These are phyloP conservation scores for Gymnothorax javanicus DNA, from an alignment of 2,797 vertebrate species.

Conservation along the genomic window DNA sequence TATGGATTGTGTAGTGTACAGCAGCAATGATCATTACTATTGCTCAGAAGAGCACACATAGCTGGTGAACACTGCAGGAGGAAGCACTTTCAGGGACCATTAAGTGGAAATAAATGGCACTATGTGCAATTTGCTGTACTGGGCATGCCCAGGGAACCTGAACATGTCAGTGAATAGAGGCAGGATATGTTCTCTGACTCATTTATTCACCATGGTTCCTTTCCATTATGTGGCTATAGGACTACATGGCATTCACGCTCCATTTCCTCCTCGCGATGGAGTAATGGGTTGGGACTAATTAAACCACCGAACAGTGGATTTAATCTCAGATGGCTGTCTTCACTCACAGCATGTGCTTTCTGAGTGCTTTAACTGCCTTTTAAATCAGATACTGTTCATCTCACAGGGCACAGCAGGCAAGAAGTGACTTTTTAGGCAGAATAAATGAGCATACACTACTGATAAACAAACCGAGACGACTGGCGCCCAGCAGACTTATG, in stretches of 20 bases:
- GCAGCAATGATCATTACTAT: conserved; percentile 20
- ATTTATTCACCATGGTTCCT: background rate
- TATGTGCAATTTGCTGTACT: background rate
- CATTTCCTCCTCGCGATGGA: background rate
- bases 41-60: background rate
- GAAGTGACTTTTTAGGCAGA: background rate
- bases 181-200: background rate
- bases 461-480: background rate
- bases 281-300: conserved; percentile 17
- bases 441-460: background rate
- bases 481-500: background rate
- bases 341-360: background rate
- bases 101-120: background rate
- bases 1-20: background rate
- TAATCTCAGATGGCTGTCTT: conserved; percentile 4
- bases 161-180: background rate
- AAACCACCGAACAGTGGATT: conserved; percentile 17
- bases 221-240: background rate
- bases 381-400: background rate
- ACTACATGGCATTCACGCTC: background rate
- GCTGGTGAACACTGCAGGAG: background rate
- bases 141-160: background rate
- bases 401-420: background rate
- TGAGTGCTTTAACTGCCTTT: background rate
- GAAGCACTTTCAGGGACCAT: background rate